A percentile compares a stretch with the other conserved stretches of the same genome.
Conservation (phyloP, 2,888 invertebrate species). For the Drosophila sordidula region DNA sequence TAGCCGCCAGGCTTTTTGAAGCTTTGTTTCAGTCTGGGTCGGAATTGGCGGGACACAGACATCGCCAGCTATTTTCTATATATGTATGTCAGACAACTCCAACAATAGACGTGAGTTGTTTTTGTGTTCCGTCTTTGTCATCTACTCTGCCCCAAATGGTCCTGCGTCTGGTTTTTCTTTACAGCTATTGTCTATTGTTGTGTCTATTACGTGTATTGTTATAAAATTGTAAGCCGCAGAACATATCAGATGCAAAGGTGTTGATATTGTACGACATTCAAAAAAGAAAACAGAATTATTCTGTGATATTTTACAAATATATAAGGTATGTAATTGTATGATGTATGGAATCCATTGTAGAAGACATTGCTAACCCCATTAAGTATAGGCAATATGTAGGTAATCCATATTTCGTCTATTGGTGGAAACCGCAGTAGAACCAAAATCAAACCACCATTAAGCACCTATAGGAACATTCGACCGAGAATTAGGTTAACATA, state of each 20-base stretch:
- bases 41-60: slow-evolving; percentile 29
- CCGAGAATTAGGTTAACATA: too few relatives aligned
- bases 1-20: slow-evolving; percentile 28
- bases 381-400: too few relatives aligned
- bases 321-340: too few relatives aligned
- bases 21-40: slow-evolving; percentile 50
- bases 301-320: too few relatives aligned
- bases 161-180: slow-evolving; percentile 36
- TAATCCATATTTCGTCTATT: too few relatives aligned
- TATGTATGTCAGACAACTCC: slow-evolving; percentile 52
- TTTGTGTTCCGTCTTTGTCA: slow-evolving; percentile 1
- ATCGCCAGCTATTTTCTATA: slow-evolving; percentile 38
- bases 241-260: slow-evolving; percentile 23
- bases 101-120: slow-evolving; percentile 54
- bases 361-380: too few relatives aligned
- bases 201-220: slow-evolving; percentile 35
- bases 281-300: not conserved
- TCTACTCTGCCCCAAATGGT: slow-evolving; percentile 56
- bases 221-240: slow-evolving; percentile 4
- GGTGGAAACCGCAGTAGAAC: too few relatives aligned
- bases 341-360: too few relatives aligned
- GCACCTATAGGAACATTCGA: too few relatives aligned
- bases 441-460: too few relatives aligned
- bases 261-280: slow-evolving; percentile 27
- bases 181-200: slow-evolving; percentile 52